Evolutionary conservation across 1,140 invertebrate species (phyloP).

Genomic region (Pomacea maculata): DNA sequence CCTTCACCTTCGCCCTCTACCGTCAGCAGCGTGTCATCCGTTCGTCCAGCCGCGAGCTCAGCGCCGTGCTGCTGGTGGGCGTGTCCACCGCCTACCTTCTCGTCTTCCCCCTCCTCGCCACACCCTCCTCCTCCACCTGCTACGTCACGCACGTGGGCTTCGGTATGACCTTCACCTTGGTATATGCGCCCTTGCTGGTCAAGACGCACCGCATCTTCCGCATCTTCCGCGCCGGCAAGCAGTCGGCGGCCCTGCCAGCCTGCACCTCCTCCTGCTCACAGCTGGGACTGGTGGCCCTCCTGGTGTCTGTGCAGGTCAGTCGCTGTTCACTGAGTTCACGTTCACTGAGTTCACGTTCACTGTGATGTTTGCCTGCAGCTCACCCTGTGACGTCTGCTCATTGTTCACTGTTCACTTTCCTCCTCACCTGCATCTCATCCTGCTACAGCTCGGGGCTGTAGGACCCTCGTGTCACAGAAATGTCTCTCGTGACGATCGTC

Average conservation of each 20-base stretch:
- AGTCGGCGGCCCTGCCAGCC: conserved; percentile 37
- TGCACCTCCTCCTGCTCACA: conserved; percentile 49
- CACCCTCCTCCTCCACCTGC: conserved; percentile 76
- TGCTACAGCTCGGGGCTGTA: too few relatives aligned
- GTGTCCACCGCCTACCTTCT: conserved; percentile 42
- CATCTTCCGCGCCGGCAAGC: conserved; percentile 84
- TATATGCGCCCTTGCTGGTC: conserved; percentile 80
- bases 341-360: too few relatives aligned
- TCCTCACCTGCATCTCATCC: too few relatives aligned
- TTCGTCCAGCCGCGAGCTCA: conserved; percentile 53
- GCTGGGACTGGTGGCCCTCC: conserved; percentile 40
- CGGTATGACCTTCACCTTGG: conserved; percentile 76
- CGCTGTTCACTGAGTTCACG: too few relatives aligned
- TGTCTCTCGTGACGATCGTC: too few relatives aligned
- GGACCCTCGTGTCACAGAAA: too few relatives aligned
- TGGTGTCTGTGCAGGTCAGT: conserved; percentile 51
- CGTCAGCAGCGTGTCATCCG: conserved; percentile 49
- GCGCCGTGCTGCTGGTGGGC: conserved; percentile 49
- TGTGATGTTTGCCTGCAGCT: too few relatives aligned
- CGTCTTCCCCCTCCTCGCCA: conserved; percentile 57
- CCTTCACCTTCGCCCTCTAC: conserved; percentile 43
- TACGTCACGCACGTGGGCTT: conserved; percentile 79
- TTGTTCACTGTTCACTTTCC: too few relatives aligned
- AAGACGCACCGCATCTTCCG: conserved; percentile 89
- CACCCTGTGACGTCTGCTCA: too few relatives aligned